Evolutionary conservation across 2,888 invertebrate genomes (phyloP).

Genomic region (Ormyrus nitidulus): DNA sequence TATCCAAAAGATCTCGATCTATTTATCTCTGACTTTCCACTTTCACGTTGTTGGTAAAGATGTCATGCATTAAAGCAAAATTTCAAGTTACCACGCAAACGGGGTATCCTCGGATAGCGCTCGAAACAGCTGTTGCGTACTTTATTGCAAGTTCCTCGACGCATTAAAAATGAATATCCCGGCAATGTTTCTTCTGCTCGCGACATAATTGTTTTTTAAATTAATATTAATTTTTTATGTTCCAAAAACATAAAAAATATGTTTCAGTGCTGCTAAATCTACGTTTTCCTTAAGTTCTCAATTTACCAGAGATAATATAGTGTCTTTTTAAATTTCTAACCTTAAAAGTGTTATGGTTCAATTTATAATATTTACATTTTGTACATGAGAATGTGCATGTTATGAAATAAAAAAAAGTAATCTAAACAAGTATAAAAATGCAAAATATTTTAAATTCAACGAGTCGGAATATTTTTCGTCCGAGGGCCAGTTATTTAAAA

Average conservation of each 20-base stretch:
- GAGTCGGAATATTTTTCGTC: slow-evolving; percentile 59
- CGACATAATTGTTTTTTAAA: background rate
- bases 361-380: slow-evolving; percentile 15
- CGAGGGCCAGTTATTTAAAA: slow-evolving; percentile 57
- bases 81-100: no score
- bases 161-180: slow-evolving; percentile 8
- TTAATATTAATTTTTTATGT: no score
- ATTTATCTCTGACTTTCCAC: no score
- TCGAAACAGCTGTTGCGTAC: slow-evolving; percentile 14
- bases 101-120: slow-evolving; percentile 11
- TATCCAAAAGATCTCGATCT: no score
- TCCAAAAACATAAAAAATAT: background rate
- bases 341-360: slow-evolving; percentile 34
- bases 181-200: slow-evolving; percentile 38
- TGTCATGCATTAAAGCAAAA: no score
- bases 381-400: background rate
- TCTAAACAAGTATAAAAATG: slow-evolving; percentile 60
- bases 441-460: slow-evolving; percentile 64
- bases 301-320: background rate
- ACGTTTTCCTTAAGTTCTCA: background rate
- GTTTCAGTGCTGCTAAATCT: background rate
- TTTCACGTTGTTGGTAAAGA: no score
- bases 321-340: slow-evolving; percentile 33
- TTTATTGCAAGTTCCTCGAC: slow-evolving; percentile 10
- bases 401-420: background rate